These are phyloP conservation scores for Onychostruthus taczanowskii DNA, from an alignment of 2,113 vertebrate genomes.

Conservation along the genomic window DNA sequence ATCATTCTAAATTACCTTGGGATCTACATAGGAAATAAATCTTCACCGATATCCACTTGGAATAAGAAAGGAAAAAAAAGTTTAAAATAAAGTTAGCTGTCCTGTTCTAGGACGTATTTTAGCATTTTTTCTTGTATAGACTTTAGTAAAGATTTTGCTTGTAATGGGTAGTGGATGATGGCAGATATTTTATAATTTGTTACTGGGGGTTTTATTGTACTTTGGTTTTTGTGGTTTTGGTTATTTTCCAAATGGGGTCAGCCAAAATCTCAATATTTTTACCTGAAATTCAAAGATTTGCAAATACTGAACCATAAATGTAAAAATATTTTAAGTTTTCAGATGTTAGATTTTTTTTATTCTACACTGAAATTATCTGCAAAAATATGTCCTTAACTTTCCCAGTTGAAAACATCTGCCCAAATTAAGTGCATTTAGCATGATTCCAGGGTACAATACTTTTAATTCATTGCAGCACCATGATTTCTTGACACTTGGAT, in stretches of 20 bases:
- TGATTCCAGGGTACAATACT: not conserved
- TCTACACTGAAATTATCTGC: not conserved
- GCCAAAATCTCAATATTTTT: not conserved
- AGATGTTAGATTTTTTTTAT: not conserved
- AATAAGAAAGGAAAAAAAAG: not conserved
- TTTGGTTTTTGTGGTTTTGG: not conserved
- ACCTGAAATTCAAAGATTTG: not conserved
- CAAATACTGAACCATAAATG: not conserved
- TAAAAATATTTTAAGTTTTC: not conserved
- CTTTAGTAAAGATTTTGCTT: not conserved
- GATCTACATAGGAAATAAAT: slow-evolving; percentile 33
- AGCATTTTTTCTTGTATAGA: not conserved
- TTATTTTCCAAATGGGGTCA: not conserved
- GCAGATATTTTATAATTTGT: not conserved
- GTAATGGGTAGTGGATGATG: not conserved
- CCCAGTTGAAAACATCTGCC: not conserved
- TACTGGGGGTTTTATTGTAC: not conserved
- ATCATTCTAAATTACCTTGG: slow-evolving; percentile 26
- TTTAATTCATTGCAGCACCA: not conserved
- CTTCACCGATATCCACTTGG: not conserved
- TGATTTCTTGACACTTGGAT: not conserved
- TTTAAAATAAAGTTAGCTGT: not conserved
- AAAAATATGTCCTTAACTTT: not conserved
- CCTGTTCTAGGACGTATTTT: not conserved
- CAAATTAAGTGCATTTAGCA: not conserved